Evolutionary conservation across 2,888 invertebrate species (phyloP), one percentile per base, ranked within the genome.

Genomic region (Andrena camellia): DNA sequence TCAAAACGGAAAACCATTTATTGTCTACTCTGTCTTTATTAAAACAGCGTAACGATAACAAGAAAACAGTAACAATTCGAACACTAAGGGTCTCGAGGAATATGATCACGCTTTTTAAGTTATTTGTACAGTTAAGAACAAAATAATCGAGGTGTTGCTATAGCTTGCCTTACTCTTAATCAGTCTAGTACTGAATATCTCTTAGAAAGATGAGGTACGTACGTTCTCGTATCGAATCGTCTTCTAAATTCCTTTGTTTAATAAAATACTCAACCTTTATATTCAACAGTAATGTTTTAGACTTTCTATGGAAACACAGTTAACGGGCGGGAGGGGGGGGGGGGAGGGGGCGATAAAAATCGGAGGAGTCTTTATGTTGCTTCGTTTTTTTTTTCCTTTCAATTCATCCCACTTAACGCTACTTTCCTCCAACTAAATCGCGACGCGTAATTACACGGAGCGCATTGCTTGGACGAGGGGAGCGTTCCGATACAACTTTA

Each of bases 11-110:
- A 70, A 70, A 66, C 57, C 7, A 26, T 75, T 60, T 60, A 68
- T 80, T 79, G 70, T 83, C 87, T 90, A 91, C 88, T 69, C 86
- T 88, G 91, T 89, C 90, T 91, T 90, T 89, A 90, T 92, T 92
- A 90, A 91, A 92, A 92, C 87, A 86, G 80, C 88, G 89, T 87
- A 93, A 92, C 90, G 89, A 90, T 92, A 93, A 93, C 92, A 91
- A 91, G 91, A 89, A 90, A 89, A 88, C 88, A 81, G 90, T 92
- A 92, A 92, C 92, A 92, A 92, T 90, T 90, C 90, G 91, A 92
- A 92, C 91, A 92, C 91, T 89, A 90, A 87, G 86, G 89, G 84
- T 86, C 86, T 88, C 76, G 72, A 92, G 90, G 90, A 92, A 91
- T 90, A 88, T 89, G 76, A 78, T 88, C 87, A 88, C 90, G 84